Conservation (phyloP, 2,888 invertebrate species). For the Dynastes grantii region DNA sequence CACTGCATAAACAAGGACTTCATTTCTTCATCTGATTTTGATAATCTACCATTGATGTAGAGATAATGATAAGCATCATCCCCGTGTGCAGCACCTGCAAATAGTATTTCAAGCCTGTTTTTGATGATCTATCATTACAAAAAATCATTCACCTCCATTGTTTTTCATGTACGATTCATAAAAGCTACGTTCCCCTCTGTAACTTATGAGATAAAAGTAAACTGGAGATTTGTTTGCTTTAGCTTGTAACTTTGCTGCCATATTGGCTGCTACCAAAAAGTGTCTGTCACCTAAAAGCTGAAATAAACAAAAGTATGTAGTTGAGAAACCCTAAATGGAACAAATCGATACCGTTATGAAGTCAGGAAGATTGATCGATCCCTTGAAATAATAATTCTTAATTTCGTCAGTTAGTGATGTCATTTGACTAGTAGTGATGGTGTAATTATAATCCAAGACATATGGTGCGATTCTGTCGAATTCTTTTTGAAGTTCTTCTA, state of each 20-base stretch:
- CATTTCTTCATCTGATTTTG: conserved; percentile 39
- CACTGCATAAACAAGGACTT: conserved; percentile 42
- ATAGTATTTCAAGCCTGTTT: too few species aligned
- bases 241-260: conserved; percentile 74
- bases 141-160: too few species aligned
- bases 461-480: conserved; percentile 77
- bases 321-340: neutral
- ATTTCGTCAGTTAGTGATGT: conserved; percentile 72
- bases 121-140: too few species aligned
- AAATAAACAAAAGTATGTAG: conserved; percentile 4
- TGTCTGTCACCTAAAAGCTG: conserved; percentile 77
- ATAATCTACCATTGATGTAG: conserved; percentile 16
- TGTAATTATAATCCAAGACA: conserved; percentile 77
- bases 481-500: conserved; percentile 71
- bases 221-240: conserved; percentile 73
- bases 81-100: conserved; percentile 39
- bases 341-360: conserved; percentile 53
- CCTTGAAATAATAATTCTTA: conserved; percentile 74
- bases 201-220: conserved; percentile 70
- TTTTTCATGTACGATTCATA: conserved; percentile 2
- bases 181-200: conserved; percentile 42
- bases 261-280: conserved; percentile 74
- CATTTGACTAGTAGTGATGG: conserved; percentile 71
- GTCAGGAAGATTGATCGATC: conserved; percentile 67
- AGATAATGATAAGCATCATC: conserved; percentile 50